These are phyloP conservation scores for Rhorus exstirpatorius DNA, from an alignment of 2,888 invertebrate species.

Conservation along the genomic window DNA sequence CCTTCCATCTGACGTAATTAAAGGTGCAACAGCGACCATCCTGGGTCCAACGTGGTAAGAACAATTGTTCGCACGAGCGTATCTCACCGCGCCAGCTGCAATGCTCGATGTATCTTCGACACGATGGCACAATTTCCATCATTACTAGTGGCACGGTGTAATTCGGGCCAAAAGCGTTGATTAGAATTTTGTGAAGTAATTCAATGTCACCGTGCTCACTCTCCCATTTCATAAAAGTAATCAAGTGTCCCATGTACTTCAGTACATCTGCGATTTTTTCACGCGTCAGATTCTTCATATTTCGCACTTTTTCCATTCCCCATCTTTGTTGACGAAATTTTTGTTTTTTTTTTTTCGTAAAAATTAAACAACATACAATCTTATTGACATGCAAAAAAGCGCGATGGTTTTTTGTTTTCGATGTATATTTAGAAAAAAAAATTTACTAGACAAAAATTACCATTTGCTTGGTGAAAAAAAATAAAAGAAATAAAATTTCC, in stretches of 20 bases:
- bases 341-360: neutral
- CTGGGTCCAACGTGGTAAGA: slow-evolving; percentile 88
- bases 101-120: slow-evolving; percentile 86
- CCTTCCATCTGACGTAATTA: slow-evolving; percentile 87
- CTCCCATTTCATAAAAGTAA: slow-evolving; percentile 74
- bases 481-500: too few relatives aligned
- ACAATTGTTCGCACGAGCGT: slow-evolving; percentile 86
- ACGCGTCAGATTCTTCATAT: slow-evolving; percentile 70
- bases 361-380: neutral
- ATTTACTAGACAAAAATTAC: too few relatives aligned
- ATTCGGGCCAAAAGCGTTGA: slow-evolving; percentile 53
- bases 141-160: slow-evolving; percentile 69
- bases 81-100: slow-evolving; percentile 87
- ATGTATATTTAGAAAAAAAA: too few relatives aligned
- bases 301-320: slow-evolving; percentile 16
- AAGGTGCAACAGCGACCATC: slow-evolving; percentile 89
- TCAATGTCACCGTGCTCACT: slow-evolving; percentile 41
- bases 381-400: too few relatives aligned
- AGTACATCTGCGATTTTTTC: slow-evolving; percentile 72
- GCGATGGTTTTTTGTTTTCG: too few relatives aligned
- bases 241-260: slow-evolving; percentile 79
- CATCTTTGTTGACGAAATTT: slow-evolving; percentile 22
- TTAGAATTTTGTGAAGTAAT: slow-evolving; percentile 70
- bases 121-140: slow-evolving; percentile 86
- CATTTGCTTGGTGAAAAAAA: too few relatives aligned